Conservation (phyloP, 2,113 vertebrate species). For the Hemibagrus wyckioides region DNA sequence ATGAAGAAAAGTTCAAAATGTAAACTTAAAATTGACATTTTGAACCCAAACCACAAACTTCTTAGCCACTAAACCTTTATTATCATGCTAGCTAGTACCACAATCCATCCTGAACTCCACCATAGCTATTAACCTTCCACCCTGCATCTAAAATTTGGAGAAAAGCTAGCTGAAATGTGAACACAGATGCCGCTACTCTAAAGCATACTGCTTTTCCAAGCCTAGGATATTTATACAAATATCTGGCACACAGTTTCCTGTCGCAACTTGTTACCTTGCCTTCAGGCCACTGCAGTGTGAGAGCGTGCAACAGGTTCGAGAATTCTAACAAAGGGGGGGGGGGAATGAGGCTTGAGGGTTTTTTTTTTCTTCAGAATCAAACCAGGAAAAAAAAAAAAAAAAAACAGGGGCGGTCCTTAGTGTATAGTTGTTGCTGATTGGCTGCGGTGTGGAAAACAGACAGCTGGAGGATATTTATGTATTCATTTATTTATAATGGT, state of each 20-base stretch:
- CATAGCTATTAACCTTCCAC: too few relatives aligned
- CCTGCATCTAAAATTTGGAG: background rate
- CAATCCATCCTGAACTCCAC: background rate
- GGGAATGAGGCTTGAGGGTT: too few relatives aligned
- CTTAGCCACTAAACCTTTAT: too few relatives aligned
- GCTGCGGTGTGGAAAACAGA: background rate
- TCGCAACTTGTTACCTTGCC: constrained; percentile 11
- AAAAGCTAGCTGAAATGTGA: background rate
- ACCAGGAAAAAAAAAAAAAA: background rate
- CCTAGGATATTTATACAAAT: background rate
- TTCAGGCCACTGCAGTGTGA: background rate
- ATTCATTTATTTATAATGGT: too few relatives aligned
- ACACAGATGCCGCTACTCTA: background rate
- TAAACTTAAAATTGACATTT: too few relatives aligned
- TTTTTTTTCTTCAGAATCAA: background rate
- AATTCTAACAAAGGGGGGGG: background rate
- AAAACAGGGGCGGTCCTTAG: background rate
- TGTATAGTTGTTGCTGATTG: background rate
- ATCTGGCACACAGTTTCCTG: background rate
- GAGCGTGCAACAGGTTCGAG: background rate
- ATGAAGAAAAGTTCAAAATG: too few relatives aligned
- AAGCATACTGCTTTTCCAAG: background rate
- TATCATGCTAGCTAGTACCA: too few relatives aligned
- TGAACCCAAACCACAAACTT: background rate
- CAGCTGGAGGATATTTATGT: background rate